A percentile compares a stretch with the other conserved stretches of the same genome.
phyloP scores from a whole-genome alignment of 2,888 invertebrate genomes.

The Bhutanitis thaidina region DNA sequence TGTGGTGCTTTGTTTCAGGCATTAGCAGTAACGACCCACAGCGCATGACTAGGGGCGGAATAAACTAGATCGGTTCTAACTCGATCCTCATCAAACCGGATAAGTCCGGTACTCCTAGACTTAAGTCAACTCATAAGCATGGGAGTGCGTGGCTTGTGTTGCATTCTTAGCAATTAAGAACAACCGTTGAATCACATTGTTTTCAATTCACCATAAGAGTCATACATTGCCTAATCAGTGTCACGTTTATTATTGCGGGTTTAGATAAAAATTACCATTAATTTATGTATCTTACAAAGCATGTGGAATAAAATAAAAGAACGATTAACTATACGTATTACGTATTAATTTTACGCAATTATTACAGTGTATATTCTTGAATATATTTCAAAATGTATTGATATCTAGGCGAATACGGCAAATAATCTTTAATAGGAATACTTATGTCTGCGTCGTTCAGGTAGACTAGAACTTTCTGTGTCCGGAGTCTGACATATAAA shows the following conservation, averaged over 20 bases:
- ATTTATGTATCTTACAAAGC: no score
- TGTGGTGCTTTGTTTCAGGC: slow-evolving; percentile 4
- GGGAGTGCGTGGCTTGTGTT: slow-evolving; percentile 36
- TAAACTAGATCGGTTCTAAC: slow-evolving; percentile 51
- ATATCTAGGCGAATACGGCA: no score
- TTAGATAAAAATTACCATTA: background rate
- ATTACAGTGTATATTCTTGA: no score
- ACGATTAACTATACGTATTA: no score
- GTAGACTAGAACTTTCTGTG: no score
- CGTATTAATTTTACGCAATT: no score
- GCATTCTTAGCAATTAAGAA: slow-evolving; percentile 65
- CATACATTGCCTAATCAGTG: slow-evolving; percentile 11
- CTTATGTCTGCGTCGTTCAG: no score
- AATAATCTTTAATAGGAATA: no score
- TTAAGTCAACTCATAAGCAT: slow-evolving; percentile 33
- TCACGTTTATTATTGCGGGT: slow-evolving; percentile 8
- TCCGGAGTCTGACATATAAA: no score
- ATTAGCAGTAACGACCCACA: slow-evolving; percentile 38
- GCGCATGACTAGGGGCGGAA: slow-evolving; percentile 37
- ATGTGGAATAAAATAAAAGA: no score
- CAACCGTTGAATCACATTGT: slow-evolving; percentile 35
- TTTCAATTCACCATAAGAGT: slow-evolving; percentile 23
- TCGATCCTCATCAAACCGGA: slow-evolving; percentile 51
- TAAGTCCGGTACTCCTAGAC: slow-evolving; percentile 27
- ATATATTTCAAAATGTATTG: no score